Percentiles rank a stretch among this genome's conserved stretches.
Evolutionary conservation across 2,888 invertebrate species (phyloP).

Genomic region (Pterobdella sp.): DNA sequence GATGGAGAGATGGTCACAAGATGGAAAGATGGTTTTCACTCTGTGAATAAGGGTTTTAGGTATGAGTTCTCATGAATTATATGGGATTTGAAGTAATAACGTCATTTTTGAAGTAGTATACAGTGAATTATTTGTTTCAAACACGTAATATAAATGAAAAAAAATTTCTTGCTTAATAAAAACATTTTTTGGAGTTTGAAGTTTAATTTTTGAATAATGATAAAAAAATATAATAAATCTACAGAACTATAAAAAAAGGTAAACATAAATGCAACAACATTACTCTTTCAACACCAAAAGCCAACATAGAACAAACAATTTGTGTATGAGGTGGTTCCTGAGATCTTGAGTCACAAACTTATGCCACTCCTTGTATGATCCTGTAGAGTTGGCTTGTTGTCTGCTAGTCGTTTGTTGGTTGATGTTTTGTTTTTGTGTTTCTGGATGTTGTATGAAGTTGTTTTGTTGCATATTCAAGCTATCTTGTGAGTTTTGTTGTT

Average conservation of each 20-base stretch:
- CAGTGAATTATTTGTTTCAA: too few relatives aligned
- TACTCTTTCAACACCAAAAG: neutral
- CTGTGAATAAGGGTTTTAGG: constrained; percentile 49
- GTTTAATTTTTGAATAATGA: neutral
- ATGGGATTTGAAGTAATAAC: too few relatives aligned
- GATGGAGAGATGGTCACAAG: constrained; percentile 90
- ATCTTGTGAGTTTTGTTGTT: neutral
- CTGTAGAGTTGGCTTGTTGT: neutral
- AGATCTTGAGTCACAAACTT: constrained; percentile 86
- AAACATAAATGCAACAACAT: neutral
- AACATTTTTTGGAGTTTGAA: too few relatives aligned
- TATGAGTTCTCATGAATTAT: too few relatives aligned
- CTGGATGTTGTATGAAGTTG: neutral
- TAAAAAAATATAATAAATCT: neutral
- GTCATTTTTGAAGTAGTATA: too few relatives aligned
- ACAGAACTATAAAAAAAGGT: neutral
- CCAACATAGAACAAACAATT: constrained; percentile 61
- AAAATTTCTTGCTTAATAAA: too few relatives aligned
- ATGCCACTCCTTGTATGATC: constrained; percentile 77
- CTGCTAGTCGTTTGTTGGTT: neutral
- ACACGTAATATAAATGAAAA: too few relatives aligned
- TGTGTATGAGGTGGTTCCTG: constrained; percentile 95
- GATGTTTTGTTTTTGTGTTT: neutral
- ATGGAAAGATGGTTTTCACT: constrained; percentile 98
- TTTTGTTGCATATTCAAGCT: neutral